These are phyloP conservation scores for Ptiloglossa arizonensis DNA, from an alignment of 1,140 invertebrate genomes.

Conservation along the genomic window DNA sequence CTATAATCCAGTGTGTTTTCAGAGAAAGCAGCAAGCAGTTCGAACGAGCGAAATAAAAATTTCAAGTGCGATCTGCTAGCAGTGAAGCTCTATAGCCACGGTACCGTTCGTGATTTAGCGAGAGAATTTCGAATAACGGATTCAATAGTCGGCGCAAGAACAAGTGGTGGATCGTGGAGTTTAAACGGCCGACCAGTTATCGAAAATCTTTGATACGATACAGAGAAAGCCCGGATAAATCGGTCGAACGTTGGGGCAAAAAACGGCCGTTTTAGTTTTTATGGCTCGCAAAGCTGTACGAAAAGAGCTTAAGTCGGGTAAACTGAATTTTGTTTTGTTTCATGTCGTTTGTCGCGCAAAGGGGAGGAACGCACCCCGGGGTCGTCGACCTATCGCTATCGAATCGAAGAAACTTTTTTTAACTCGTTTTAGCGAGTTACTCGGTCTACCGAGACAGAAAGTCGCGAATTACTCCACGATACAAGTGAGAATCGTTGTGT, in stretches of 20 bases:
- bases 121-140: constrained; percentile 5
- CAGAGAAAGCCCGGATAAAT: neutral
- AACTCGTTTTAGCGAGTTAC: neutral
- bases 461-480: too few species aligned
- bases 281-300: neutral
- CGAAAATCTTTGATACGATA: constrained; percentile 22
- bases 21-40: too few species aligned
- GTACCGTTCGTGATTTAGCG: neutral
- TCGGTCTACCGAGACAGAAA: neutral
- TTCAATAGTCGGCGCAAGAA: neutral
- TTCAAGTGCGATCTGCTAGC: neutral
- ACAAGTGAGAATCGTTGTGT: too few species aligned
- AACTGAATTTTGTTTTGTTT: constrained; percentile 5
- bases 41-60: neutral
- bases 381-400: neutral
- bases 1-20: neutral
- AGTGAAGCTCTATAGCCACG: too few species aligned
- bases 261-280: neutral
- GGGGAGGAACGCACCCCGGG: neutral
- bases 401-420: neutral
- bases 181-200: constrained; percentile 14
- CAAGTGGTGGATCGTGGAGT: neutral
- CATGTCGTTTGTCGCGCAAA: neutral
- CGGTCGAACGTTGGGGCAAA: neutral
- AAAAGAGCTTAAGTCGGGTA: neutral